Percentiles rank a stretch among this genome's conserved stretches.
Conservation (phyloP, 2,113 vertebrate species). For the Periophthalmus modestus region DNA sequence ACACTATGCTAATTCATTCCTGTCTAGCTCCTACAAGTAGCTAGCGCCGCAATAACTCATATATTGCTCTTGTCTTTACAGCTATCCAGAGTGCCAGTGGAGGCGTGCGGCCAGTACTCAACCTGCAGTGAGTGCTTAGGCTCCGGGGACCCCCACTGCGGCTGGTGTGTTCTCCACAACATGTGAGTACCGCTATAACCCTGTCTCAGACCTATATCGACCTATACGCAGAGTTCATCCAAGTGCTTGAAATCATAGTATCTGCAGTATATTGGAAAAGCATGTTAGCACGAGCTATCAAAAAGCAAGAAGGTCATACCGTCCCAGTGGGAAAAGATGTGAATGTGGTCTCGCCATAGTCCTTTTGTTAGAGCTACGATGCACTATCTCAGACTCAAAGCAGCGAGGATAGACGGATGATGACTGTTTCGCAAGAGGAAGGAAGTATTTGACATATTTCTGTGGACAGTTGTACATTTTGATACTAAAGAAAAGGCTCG, state of each 20-base stretch:
- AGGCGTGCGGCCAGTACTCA: constrained; percentile 88
- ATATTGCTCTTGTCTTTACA: constrained; percentile 55
- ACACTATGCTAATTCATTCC: too few relatives aligned
- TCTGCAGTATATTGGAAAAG: not conserved
- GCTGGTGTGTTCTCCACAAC: constrained; percentile 98
- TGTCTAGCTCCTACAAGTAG: too few relatives aligned
- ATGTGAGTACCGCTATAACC: constrained; percentile 79
- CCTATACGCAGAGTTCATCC: not conserved
- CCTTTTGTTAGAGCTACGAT: not conserved
- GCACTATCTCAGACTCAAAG: not conserved
- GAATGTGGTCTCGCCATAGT: not conserved
- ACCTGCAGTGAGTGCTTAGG: constrained; percentile 91
- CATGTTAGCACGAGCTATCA: not conserved
- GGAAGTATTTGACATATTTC: too few relatives aligned
- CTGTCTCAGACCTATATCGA: not conserved
- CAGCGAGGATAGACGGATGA: not conserved
- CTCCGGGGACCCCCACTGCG: constrained; percentile 95
- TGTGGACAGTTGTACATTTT: too few relatives aligned
- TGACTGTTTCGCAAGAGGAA: too few relatives aligned
- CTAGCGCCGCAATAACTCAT: not conserved
- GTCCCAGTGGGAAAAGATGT: not conserved
- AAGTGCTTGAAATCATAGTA: not conserved
- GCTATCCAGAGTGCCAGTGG: constrained; percentile 93
- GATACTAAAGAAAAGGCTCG: too few relatives aligned
- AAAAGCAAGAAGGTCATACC: not conserved